Evolutionary conservation across 1,140 invertebrate genomes (phyloP).

Genomic region (Lordiphosa clarofinis): DNA sequence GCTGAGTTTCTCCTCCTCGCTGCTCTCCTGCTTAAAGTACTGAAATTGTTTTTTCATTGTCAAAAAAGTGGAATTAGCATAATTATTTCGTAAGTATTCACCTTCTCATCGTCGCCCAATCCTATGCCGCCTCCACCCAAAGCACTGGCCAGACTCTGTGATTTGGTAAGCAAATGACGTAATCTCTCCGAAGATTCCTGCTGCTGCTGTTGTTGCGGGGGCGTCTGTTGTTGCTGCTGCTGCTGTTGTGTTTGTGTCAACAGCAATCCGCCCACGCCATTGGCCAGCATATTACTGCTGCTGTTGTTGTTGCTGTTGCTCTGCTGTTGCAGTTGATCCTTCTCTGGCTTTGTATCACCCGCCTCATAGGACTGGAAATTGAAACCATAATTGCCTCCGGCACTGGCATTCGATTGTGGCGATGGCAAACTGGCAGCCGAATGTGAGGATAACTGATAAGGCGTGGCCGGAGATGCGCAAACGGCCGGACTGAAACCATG

Average conservation of each 20-base stretch:
- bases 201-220: constrained; percentile 34
- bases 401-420: constrained; percentile 80
- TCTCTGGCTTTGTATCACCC: constrained; percentile 59
- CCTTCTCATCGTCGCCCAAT: constrained; percentile 80
- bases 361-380: constrained; percentile 61
- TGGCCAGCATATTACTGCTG: constrained; percentile 41
- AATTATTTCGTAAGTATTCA: constrained; percentile 17
- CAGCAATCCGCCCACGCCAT: constrained; percentile 48
- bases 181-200: constrained; percentile 82
- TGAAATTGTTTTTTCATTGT: constrained; percentile 6
- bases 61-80: too few relatives aligned
- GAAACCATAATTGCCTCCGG: constrained; percentile 63
- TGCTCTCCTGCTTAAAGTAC: constrained; percentile 82
- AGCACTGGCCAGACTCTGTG: constrained; percentile 53
- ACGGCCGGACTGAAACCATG: constrained; percentile 78
- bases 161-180: constrained; percentile 83
- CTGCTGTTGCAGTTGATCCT: constrained; percentile 73
- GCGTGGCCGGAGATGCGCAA: constrained; percentile 75
- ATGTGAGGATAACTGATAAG: constrained; percentile 75
- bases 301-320: constrained; percentile 37
- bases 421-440: constrained; percentile 75
- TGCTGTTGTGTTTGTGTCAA: constrained; percentile 32
- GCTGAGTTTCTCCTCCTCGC: constrained; percentile 86
- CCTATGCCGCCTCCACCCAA: constrained; percentile 43
- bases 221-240: constrained; percentile 31